A percentile compares a stretch with the other conserved stretches of the same genome.
Evolutionary conservation across 2,113 vertebrate species (phyloP).

Genomic region (Glaucomys volans): DNA sequence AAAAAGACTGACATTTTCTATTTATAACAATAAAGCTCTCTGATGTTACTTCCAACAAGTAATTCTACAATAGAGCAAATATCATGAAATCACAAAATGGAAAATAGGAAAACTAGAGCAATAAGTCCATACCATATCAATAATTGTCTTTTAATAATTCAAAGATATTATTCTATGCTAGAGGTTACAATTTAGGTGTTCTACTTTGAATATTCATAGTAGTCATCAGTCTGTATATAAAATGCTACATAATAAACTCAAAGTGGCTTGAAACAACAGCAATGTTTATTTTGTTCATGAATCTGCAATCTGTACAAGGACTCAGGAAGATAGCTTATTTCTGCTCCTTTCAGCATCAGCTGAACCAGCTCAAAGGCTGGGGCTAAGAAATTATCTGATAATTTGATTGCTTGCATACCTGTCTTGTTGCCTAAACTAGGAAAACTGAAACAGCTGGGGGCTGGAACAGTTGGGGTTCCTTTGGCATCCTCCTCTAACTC

Average conservation of each 20-base stretch:
- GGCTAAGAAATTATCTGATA: slow-evolving; percentile 26
- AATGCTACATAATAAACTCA: slow-evolving; percentile 16
- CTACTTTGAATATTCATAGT: not conserved
- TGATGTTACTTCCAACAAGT: slow-evolving; percentile 33
- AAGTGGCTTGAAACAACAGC: slow-evolving; percentile 43
- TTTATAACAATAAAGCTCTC: slow-evolving; percentile 33
- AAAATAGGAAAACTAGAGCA: slow-evolving; percentile 12
- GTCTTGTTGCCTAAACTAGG: not conserved
- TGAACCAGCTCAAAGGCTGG: not conserved
- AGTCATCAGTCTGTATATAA: not conserved
- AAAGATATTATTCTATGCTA: not conserved
- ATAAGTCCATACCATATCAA: slow-evolving; percentile 32
- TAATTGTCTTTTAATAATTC: slow-evolving; percentile 6
- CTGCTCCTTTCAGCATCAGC: not conserved
- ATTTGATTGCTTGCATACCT: not conserved
- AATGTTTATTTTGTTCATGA: slow-evolving; percentile 32
- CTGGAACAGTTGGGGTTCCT: not conserved
- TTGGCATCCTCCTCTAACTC: not conserved
- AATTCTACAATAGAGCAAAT: slow-evolving; percentile 3
- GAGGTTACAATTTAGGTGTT: not conserved
- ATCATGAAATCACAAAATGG: not conserved
- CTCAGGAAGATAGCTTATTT: not conserved
- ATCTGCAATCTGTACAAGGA: not conserved
- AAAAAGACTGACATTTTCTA: slow-evolving; percentile 23
- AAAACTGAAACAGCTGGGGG: not conserved